Percentiles rank a stretch among this genome's conserved stretches.
These are phyloP conservation scores for Pocota personata DNA, from an alignment of 2,888 invertebrate species.

Conservation along the genomic window DNA sequence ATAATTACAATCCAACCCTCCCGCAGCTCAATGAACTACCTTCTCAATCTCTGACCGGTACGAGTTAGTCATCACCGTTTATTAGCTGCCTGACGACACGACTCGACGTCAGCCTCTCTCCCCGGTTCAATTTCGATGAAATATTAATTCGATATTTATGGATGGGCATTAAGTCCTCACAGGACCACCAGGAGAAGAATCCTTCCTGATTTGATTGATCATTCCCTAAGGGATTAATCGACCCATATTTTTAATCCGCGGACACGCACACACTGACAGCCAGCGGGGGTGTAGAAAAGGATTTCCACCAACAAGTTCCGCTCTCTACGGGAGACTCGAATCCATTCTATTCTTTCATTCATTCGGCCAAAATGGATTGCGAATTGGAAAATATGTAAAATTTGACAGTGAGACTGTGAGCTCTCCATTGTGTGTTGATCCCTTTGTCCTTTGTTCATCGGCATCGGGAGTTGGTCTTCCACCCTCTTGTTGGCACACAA, in stretches of 20 bases:
- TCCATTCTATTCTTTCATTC: slow-evolving; percentile 50
- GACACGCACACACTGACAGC: background rate
- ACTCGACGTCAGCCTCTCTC: slow-evolving; percentile 23
- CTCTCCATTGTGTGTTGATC: slow-evolving; percentile 70
- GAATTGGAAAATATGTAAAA: slow-evolving; percentile 71
- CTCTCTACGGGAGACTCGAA: slow-evolving; percentile 25
- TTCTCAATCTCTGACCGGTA: slow-evolving; percentile 51
- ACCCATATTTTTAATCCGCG: slow-evolving; percentile 67
- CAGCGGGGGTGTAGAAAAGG: slow-evolving; percentile 17
- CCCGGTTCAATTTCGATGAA: slow-evolving; percentile 69
- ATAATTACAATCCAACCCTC: slow-evolving; percentile 63
- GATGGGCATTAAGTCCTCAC: slow-evolving; percentile 67
- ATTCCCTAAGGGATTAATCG: slow-evolving; percentile 80
- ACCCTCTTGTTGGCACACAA: slow-evolving; percentile 59
- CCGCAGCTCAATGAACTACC: slow-evolving; percentile 44
- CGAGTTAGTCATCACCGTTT: slow-evolving; percentile 58
- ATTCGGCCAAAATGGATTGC: slow-evolving; percentile 62
- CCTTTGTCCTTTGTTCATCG: slow-evolving; percentile 66
- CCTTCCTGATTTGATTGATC: slow-evolving; percentile 81
- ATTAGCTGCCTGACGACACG: slow-evolving; percentile 60
- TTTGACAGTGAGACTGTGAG: slow-evolving; percentile 68
- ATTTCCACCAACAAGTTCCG: slow-evolving; percentile 24
- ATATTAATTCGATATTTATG: slow-evolving; percentile 74
- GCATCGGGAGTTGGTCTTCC: slow-evolving; percentile 55
- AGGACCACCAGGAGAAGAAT: slow-evolving; percentile 36